These are phyloP conservation scores for Colletes gigas DNA, from an alignment of 1,140 invertebrate species.

Conservation along the genomic window DNA sequence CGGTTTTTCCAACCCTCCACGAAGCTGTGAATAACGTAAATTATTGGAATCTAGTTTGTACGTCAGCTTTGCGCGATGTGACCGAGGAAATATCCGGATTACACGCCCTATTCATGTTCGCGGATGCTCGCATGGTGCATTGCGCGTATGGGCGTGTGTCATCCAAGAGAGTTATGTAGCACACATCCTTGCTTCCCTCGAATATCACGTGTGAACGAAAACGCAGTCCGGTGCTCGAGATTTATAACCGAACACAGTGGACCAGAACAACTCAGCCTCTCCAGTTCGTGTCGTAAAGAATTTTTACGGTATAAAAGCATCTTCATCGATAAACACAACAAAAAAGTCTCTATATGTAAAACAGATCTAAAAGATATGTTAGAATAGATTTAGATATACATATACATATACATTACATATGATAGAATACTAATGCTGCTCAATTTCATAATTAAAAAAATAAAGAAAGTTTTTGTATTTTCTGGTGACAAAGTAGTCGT, in stretches of 20 bases:
- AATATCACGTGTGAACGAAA: neutral
- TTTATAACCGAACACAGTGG: neutral
- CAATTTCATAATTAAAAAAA: too few relatives aligned
- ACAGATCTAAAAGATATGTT: too few relatives aligned
- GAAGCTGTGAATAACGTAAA: neutral
- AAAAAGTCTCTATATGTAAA: too few relatives aligned
- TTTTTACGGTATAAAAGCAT: neutral
- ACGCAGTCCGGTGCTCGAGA: neutral
- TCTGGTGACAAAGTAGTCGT: too few relatives aligned
- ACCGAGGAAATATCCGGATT: constrained; percentile 4
- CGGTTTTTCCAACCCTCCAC: too few relatives aligned
- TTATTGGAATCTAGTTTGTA: neutral
- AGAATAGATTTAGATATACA: too few relatives aligned
- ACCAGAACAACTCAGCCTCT: neutral
- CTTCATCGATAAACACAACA: too few relatives aligned
- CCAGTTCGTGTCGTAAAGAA: neutral
- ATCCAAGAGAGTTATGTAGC: constrained; percentile 19
- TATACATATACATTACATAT: too few relatives aligned
- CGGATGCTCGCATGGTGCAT: neutral
- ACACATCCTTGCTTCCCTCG: neutral
- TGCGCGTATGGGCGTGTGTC: neutral
- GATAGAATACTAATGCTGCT: too few relatives aligned
- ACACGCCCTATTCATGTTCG: constrained; percentile 29
- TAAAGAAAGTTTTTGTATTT: too few relatives aligned
- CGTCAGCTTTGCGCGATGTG: neutral